Evolutionary conservation across 2,113 vertebrate species (phyloP).

Genomic region (Platysternon megacephalum): DNA sequence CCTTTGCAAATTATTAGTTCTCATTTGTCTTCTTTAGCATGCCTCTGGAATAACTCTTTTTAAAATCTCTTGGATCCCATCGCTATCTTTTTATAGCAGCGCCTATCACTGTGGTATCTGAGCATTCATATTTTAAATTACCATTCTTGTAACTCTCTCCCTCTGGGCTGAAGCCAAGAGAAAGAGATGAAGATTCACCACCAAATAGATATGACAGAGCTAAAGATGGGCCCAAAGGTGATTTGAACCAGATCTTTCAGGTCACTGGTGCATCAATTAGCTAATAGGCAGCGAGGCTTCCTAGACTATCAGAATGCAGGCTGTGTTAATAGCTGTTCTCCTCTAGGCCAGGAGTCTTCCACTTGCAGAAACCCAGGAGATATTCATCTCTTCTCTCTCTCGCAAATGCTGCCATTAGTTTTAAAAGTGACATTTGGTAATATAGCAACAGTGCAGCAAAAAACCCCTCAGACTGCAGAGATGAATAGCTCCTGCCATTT

Average conservation of each 20-base stretch:
- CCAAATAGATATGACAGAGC: neutral
- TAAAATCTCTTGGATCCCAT: neutral
- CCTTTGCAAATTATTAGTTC: slow-evolving; percentile 15
- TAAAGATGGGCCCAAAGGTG: slow-evolving; percentile 37
- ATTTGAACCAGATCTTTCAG: slow-evolving; percentile 33
- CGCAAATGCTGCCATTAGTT: slow-evolving; percentile 44
- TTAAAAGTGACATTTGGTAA: slow-evolving; percentile 56
- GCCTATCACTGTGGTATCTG: neutral
- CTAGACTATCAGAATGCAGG: neutral
- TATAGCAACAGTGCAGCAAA: slow-evolving; percentile 17
- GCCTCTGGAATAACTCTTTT: neutral
- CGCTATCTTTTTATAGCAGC: neutral
- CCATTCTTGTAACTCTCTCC: neutral
- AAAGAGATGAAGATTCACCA: slow-evolving; percentile 1
- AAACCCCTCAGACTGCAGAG: neutral
- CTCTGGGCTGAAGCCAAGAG: neutral
- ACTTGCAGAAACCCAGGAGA: slow-evolving; percentile 26
- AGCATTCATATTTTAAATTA: neutral
- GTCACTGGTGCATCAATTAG: slow-evolving; percentile 13
- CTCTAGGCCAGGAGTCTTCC: slow-evolving; percentile 3
- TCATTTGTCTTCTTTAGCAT: neutral
- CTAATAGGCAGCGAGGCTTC: neutral
- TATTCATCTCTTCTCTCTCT: slow-evolving; percentile 36
- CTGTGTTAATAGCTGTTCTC: slow-evolving; percentile 1
- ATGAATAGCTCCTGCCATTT: slow-evolving; percentile 64